Evolutionary conservation across 2,888 invertebrate genomes (phyloP), one percentile per base, ranked within the genome.

Genomic region (Lithophane semibrunnea): DNA sequence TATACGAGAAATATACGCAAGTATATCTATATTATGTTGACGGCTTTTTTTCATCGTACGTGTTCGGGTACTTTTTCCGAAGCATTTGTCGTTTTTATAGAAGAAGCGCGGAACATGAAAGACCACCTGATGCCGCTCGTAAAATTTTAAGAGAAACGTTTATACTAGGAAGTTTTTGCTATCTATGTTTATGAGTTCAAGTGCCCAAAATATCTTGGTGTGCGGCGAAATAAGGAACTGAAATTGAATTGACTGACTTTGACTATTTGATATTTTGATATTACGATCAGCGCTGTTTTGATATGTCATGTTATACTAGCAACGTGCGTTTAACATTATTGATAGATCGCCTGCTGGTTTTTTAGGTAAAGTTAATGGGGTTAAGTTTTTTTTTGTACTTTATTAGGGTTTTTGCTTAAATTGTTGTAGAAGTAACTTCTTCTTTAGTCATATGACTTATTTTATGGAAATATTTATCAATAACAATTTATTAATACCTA

Each of bases 131-230:
- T 82, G 73, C 75, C 52, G 56, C 49, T 80, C 85, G 71, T 87
- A 81, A 88, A 88, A 88, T 80, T 88, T 82, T 68, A 84, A 82
- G 73, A 73, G 80, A 61, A 73, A 24, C 79, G 66, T 84, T 88
- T 71, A 80, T 73, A 66, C 5, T 69, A 49, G 42, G 12, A 75
- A 66, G 47, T 65, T 70, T 74, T 80, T 75, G 60, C 65, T 76
- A 82, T 77, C 56, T 82, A 72, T 75, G 58, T 80, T 83, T 75
- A 79, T 66, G 67, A 64, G 73, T 54, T 56, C 18, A 47, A 37
- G 29, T 56, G 21, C 1, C 60, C 54, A 24, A 77, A 70, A 56
- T 61, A 65, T 56, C 16, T 64, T 68, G 65, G 64, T 68, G 60
- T 52, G 24, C 18, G 16, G n/a, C 21, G 60, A 24, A 82, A 44